Evolutionary conservation across 2,888 invertebrate genomes (phyloP).

Genomic region (Drosophila picticornis): DNA sequence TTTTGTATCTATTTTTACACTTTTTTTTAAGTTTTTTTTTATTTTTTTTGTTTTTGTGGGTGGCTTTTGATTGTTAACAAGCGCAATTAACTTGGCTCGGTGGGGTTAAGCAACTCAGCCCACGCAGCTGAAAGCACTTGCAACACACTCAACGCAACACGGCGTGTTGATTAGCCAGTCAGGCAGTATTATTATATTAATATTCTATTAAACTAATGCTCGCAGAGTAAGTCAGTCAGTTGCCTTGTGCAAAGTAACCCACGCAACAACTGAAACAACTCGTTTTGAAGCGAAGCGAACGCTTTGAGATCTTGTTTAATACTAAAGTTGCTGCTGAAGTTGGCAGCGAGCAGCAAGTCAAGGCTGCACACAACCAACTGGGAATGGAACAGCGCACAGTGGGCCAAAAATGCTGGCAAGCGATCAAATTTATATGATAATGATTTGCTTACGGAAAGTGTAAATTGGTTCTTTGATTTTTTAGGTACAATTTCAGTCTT

Average conservation of each 20-base stretch:
- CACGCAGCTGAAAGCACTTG: conserved; percentile 56
- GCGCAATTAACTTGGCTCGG: conserved; percentile 56
- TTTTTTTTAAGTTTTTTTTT: conserved; percentile 9
- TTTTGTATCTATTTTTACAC: conserved; percentile 13
- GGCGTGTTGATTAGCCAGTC: conserved; percentile 34
- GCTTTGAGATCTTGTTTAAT: conserved; percentile 76
- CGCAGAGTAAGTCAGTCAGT: conserved; percentile 18
- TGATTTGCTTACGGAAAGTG: too few species aligned
- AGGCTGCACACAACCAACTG: conserved; percentile 42
- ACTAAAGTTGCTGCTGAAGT: conserved; percentile 65
- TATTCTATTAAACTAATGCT: conserved; percentile 30
- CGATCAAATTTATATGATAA: not conserved
- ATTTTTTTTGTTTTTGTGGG: conserved; percentile 3
- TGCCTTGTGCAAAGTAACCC: conserved; percentile 19
- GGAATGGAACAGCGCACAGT: conserved; percentile 61
- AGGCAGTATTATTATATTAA: not conserved
- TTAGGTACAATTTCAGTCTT: too few species aligned
- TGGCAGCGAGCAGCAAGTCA: conserved; percentile 35
- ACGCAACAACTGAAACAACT: conserved; percentile 13
- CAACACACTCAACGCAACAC: conserved; percentile 17
- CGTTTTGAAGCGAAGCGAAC: conserved; percentile 46
- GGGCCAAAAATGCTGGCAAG: not conserved
- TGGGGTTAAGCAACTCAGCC: conserved; percentile 45
- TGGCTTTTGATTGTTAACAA: conserved; percentile 50
- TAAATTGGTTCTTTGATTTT: too few species aligned